Evolutionary conservation across 2,113 vertebrate species (phyloP), one percentile per base, ranked within the genome.

Genomic region (Entomyzon cyanotis): DNA sequence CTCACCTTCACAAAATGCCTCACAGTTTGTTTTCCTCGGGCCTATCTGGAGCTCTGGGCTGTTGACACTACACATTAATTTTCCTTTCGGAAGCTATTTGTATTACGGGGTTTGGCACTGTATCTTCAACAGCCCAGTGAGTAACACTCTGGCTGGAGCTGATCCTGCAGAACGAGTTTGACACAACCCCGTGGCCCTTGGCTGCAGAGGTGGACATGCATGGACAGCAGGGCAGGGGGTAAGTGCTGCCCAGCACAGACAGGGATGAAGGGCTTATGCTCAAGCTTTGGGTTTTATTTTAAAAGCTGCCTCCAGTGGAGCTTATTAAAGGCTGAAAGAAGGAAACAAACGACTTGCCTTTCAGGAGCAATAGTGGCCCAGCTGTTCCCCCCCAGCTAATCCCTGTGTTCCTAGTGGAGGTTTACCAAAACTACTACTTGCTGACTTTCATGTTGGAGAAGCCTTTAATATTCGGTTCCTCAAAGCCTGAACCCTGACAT

Each of bases 1-100:
- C 49, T 67, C 75, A 58, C 56, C 84, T 83, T 77, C 80, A 65
- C 79, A 86, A 85, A 95, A 74, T 8, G 50, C 75, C 82, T 93
- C 6, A 12, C 67, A 64, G 75, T 24, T 84, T 90, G 49, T 93
- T 93, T 94, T 90, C 63, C 78, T 21, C 82, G 74, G 67, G 59
- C 50, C 81, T 76, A 16, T 18, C 62, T 58, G 68, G 55, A 90
- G 59, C 75, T 85, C 62, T 73, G 58, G 52, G 81, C 84, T 87
- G 46, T 88, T 96, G 75, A 74, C 63, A 67, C 4, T 70, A 4
- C 0, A 7, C 60, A 89, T 82, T 44, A 84, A 60, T 46, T 60
- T 58, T 73, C 33, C 87, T 82, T 76, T 85, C 3, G 20, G 79
- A 74, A 93, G 71, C 59, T 52, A 4, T 92, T 95, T 91, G 63